phyloP scores from a whole-genome alignment of 2,113 vertebrate species.

The Centropristis striata region DNA sequence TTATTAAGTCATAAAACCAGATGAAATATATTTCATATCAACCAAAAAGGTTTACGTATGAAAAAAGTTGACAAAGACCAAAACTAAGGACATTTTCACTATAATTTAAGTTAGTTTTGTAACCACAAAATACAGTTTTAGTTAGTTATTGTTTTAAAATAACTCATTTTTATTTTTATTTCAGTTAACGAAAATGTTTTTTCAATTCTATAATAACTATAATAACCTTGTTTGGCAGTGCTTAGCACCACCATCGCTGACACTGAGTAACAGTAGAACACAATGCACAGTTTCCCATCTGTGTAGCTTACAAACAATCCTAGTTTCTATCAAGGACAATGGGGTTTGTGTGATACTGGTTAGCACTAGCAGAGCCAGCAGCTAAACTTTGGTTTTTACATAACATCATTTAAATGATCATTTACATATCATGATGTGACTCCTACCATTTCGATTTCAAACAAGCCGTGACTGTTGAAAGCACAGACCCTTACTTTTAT shows the following conservation, averaged over 20 bases:
- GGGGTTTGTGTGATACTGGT: conserved; percentile 35
- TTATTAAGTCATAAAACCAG: too few relatives aligned
- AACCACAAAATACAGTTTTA: too few relatives aligned
- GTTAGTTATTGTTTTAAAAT: too few relatives aligned
- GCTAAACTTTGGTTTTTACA: background rate
- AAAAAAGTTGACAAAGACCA: too few relatives aligned
- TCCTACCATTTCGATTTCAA: background rate
- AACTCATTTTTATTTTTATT: too few relatives aligned
- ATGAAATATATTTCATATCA: too few relatives aligned
- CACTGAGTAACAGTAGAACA: conserved; percentile 21
- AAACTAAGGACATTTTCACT: too few relatives aligned
- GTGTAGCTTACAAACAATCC: conserved; percentile 10
- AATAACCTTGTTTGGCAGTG: too few relatives aligned
- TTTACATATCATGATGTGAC: conserved; percentile 1
- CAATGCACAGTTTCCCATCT: conserved; percentile 35
- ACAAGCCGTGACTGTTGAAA: background rate
- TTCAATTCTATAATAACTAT: too few relatives aligned
- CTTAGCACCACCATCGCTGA: conserved; percentile 33
- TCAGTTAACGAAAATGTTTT: too few relatives aligned
- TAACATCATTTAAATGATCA: conserved; percentile 17
- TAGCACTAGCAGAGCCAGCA: background rate
- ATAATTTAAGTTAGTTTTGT: too few relatives aligned
- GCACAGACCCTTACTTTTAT: background rate
- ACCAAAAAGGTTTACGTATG: too few relatives aligned
- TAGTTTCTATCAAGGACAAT: conserved; percentile 45